Percentiles rank a stretch among this genome's conserved stretches.
Evolutionary conservation across 2,888 invertebrate genomes (phyloP).

Genomic region (Ophion ellenae): DNA sequence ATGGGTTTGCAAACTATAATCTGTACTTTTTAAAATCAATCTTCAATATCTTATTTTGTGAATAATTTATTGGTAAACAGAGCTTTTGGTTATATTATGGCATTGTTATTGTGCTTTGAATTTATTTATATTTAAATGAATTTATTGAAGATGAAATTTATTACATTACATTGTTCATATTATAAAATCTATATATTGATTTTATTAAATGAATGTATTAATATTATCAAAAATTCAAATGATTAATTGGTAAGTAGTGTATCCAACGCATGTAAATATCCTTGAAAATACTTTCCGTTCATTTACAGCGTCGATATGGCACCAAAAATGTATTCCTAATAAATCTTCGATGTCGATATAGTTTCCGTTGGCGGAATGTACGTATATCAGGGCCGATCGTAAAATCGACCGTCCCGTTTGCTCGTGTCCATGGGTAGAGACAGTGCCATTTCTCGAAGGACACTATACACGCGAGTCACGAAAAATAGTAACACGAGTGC

Average conservation of each 20-base stretch:
- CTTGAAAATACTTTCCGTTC: not conserved
- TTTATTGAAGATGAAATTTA: no score
- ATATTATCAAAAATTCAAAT: not conserved
- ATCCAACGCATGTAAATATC: not conserved
- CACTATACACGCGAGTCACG: conserved; percentile 32
- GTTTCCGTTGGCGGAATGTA: not conserved
- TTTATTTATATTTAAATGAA: no score
- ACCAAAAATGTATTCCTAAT: not conserved
- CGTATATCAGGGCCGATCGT: not conserved
- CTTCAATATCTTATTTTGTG: no score
- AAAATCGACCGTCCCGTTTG: conserved; percentile 52
- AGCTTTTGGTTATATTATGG: no score
- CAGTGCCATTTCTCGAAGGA: conserved; percentile 63
- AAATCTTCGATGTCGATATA: not conserved
- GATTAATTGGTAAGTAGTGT: not conserved
- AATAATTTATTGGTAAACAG: no score
- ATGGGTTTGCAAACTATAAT: no score
- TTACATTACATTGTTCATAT: no score
- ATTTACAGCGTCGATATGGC: not conserved
- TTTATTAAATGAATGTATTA: no score
- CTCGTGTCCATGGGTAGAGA: conserved; percentile 43
- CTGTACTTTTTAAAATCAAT: no score
- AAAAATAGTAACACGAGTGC: conserved; percentile 45
- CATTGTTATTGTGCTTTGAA: no score
- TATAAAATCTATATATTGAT: no score